Conservation (phyloP, 2,113 vertebrate species). For the Lampris megalopsis region DNA sequence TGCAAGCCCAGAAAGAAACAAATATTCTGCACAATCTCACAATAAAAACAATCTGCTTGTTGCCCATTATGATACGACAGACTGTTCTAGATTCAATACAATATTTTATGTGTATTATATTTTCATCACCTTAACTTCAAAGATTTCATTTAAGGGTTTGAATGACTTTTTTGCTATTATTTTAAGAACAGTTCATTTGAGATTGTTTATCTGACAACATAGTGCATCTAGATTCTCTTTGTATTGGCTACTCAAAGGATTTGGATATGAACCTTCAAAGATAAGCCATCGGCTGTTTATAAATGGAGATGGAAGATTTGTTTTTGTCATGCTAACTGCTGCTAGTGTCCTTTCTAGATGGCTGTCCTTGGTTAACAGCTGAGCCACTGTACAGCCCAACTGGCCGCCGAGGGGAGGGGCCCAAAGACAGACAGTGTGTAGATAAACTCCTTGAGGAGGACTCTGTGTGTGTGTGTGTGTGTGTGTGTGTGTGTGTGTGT, state of each 20-base stretch:
- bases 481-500: slow-evolving; percentile 30
- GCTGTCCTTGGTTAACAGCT: slow-evolving; percentile 28
- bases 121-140: background rate
- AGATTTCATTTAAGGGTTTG: slow-evolving; percentile 3
- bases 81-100: too few relatives aligned
- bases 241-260: slow-evolving; percentile 41
- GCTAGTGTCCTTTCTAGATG: slow-evolving; percentile 37
- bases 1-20: background rate
- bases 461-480: slow-evolving; percentile 37
- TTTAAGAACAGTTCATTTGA: background rate
- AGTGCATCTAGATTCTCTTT: slow-evolving; percentile 49
- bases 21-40: background rate
- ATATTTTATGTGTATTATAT: background rate
- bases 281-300: slow-evolving; percentile 63
- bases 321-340: slow-evolving; percentile 31
- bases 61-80: background rate
- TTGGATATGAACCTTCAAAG: slow-evolving; percentile 40
- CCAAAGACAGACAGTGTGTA: slow-evolving; percentile 54
- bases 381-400: slow-evolving; percentile 30
- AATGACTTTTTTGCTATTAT: slow-evolving; percentile 8
- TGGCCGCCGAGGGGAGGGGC: slow-evolving; percentile 19
- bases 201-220: slow-evolving; percentile 45
- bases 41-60: background rate
- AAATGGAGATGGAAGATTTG: slow-evolving; percentile 26
- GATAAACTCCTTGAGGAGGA: slow-evolving; percentile 50